Evolutionary conservation across 1,140 invertebrate species (phyloP).

Genomic region (Pseudomyrmex cubaensis): DNA sequence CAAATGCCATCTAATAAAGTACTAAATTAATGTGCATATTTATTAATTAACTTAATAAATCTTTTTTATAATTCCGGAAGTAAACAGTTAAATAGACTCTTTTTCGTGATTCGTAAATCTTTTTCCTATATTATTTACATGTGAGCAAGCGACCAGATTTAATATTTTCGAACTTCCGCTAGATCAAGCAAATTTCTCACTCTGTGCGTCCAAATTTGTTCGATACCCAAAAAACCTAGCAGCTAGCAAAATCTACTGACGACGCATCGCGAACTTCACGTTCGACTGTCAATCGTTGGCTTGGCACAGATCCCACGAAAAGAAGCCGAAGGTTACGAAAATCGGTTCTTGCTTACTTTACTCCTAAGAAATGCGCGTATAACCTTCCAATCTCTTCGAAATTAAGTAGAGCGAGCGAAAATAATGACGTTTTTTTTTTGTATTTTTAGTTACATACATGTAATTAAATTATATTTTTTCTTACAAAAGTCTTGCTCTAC

Average conservation of each 20-base stretch:
- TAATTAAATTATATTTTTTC: background rate
- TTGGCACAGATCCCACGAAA: constrained; percentile 11
- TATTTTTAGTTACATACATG: background rate
- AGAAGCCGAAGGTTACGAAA: constrained; percentile 23
- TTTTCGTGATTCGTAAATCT: no score
- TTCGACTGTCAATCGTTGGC: constrained; percentile 30
- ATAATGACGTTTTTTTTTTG: background rate
- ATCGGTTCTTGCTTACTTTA: background rate
- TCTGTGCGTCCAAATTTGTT: constrained; percentile 1
- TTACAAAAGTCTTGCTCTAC: background rate
- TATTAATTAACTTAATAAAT: no score
- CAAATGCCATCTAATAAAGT: no score
- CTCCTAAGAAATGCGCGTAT: background rate
- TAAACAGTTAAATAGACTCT: no score
- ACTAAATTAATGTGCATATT: no score
- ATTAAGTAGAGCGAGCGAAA: background rate
- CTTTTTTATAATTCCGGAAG: no score
- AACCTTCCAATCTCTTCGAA: background rate
- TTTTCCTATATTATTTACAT: no score
- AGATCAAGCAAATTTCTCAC: constrained; percentile 9
- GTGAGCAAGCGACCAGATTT: background rate
- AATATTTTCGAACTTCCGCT: background rate
- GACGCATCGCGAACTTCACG: background rate
- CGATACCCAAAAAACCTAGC: constrained; percentile 15
- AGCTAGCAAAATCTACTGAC: constrained; percentile 8